Base-by-base conservation (phyloP, 2,888 invertebrate genomes). In the Lepidochrysops patricia region DNA sequence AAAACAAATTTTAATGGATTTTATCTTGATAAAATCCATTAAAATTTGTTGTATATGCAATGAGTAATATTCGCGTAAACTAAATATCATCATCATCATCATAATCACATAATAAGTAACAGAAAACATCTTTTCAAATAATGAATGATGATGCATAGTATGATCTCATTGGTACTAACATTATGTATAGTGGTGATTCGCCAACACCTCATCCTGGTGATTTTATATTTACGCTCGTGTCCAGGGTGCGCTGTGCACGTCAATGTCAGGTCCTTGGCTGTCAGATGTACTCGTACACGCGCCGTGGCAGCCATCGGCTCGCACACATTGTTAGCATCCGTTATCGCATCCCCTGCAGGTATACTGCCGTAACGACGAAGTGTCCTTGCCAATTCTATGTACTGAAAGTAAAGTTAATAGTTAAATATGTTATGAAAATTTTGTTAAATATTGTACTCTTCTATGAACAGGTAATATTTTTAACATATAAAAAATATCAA, bases 181-280 rank as follows among this genome's bases (percentile, higher is more conserved):
- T 89, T 87, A 76, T 95, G 94, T 69, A 94, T 89, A 1, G 97
- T 96, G 19, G 97, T 97, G 56, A 99, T 97, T 69, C 98, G 92
- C 99, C 99, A 99, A 73, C 98, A 98, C 62, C 97, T 92, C 95
- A 99, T 98, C 69, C 98, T 91, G 0, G 98, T 98, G 37, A 98
- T 97, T 81, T 97, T 96, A 80, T 97, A 98, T 71, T 93, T 91
- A 56, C 95, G 94, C 80, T 98, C 98, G 67, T 93, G 92, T n/a
- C 92, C 84, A 60, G 93, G 91, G 29, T 91, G 90, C 15, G 91
- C 89, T 7, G 86, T 79, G 23, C 92, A 91, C 27, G 93, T 90
- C 70, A 98, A 91, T 69, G 94, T 94, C 29, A 98, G 88, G 80
- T 98, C 98, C 74, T 94, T 94, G 74, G 94, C 94, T 6, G 98